phyloP scores from a whole-genome alignment of 2,888 invertebrate species.

The Lasioglossum villosulum region DNA sequence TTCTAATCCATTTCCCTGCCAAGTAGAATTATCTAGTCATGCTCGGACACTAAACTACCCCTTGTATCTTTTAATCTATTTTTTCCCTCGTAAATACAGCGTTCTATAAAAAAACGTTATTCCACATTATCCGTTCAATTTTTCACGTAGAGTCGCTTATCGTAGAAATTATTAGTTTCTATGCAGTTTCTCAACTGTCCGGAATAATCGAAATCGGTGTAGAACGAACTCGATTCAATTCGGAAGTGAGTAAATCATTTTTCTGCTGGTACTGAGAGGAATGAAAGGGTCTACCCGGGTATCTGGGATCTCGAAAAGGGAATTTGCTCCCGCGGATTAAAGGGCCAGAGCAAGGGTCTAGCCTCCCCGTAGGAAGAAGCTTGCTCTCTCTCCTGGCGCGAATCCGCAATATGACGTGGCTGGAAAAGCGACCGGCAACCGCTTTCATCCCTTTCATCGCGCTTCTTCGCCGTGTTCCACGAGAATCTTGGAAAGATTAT shows the following conservation, averaged over 20 bases:
- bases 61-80: background rate
- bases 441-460: constrained; percentile 55
- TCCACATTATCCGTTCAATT: background rate
- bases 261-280: background rate
- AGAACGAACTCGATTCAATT: background rate
- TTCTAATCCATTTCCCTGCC: background rate
- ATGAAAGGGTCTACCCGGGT: background rate
- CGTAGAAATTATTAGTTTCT: background rate
- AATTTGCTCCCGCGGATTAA: constrained; percentile 51
- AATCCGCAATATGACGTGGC: constrained; percentile 51
- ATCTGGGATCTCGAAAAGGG: background rate
- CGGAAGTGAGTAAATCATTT: background rate
- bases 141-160: background rate
- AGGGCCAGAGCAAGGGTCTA: background rate
- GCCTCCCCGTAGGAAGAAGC: background rate
- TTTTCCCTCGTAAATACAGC: background rate
- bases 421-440: constrained; percentile 23
- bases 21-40: background rate
- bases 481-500: constrained; percentile 65
- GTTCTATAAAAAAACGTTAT: background rate
- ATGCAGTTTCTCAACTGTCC: background rate
- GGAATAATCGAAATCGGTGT: no score
- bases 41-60: background rate
- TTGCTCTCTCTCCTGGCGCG: constrained; percentile 14
- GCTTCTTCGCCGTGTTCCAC: constrained; percentile 8